phyloP scores from a whole-genome alignment of 2,113 vertebrate genomes.

The Chunga burmeisteri region DNA sequence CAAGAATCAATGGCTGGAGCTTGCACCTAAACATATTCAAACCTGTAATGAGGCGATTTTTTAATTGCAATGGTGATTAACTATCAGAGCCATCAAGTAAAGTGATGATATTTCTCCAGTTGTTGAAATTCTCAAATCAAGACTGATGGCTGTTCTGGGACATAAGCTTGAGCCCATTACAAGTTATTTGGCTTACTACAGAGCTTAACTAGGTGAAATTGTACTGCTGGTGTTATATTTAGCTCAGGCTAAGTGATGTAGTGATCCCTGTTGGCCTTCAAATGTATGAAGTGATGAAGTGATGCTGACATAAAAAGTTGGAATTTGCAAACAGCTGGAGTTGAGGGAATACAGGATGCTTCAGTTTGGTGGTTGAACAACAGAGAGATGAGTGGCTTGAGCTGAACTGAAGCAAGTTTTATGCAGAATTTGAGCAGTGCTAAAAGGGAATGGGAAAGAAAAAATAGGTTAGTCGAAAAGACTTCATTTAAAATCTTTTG shows the following conservation, averaged over 20 bases:
- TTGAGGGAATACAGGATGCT: neutral
- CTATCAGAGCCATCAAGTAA: neutral
- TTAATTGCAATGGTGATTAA: conserved; percentile 3
- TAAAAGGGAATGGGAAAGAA: neutral
- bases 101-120: neutral
- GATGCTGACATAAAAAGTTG: conserved; percentile 3
- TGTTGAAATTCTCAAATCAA: neutral
- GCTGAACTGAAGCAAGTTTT: neutral
- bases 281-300: conserved; percentile 18
- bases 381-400: neutral
- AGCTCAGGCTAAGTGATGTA: conserved; percentile 13
- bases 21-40: neutral
- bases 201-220: neutral
- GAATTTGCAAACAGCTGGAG: neutral
- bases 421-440: neutral
- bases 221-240: neutral
- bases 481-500: neutral
- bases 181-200: neutral
- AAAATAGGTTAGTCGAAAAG: neutral
- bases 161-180: neutral
- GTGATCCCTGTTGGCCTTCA: conserved; percentile 6
- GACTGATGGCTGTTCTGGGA: neutral
- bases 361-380: neutral
- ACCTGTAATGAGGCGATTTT: neutral
- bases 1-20: neutral